These are phyloP conservation scores for Erethizon dorsatum DNA, from an alignment of 2,797 vertebrate species.

Conservation along the genomic window DNA sequence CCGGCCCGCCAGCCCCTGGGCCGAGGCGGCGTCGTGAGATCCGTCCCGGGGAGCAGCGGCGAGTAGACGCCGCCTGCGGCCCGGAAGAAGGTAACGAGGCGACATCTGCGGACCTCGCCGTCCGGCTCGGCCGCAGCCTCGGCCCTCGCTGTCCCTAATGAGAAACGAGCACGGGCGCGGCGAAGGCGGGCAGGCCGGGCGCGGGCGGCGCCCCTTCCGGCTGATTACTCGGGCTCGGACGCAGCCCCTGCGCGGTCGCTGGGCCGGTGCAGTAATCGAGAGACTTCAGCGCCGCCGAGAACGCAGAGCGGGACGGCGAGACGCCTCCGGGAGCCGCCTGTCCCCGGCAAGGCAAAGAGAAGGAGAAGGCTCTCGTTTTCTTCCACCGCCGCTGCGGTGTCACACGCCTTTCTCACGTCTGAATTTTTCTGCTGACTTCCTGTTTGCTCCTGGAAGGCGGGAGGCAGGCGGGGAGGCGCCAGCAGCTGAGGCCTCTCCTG, in stretches of 20 bases:
- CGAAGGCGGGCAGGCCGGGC: no score
- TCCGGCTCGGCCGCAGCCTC: background rate
- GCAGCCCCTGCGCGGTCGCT: no score
- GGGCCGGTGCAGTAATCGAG: background rate
- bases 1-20: background rate
- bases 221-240: background rate
- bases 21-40: background rate
- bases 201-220: background rate
- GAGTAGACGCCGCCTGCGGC: background rate
- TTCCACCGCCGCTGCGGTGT: constrained; percentile 21
- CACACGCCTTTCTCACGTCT: constrained; percentile 60
- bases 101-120: background rate
- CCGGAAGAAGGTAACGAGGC: background rate
- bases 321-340: constrained; percentile 22
- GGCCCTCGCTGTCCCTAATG: background rate
- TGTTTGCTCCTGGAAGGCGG: background rate
- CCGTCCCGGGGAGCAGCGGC: background rate
- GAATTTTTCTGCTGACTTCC: background rate
- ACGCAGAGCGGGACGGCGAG: constrained; percentile 44
- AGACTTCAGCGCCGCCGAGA: constrained; percentile 21
- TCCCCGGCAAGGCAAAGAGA: constrained; percentile 12
- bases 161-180: background rate
- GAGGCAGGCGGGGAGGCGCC: background rate
- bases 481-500: background rate
- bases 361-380: background rate